Base-by-base conservation (phyloP, 1,140 invertebrate species). In the Aphis gossypii region DNA sequence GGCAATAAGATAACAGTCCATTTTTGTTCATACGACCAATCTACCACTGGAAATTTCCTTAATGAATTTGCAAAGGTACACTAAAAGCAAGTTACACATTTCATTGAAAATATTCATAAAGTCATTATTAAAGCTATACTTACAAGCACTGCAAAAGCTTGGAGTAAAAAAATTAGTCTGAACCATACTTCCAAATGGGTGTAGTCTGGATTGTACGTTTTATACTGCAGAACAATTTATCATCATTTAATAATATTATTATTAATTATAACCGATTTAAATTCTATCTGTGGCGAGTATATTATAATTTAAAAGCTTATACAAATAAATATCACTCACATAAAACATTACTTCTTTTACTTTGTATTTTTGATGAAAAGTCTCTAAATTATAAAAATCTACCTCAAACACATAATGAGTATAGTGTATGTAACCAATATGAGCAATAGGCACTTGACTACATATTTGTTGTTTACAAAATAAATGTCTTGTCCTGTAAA, bases 1-100 rank as follows among this genome's bases (percentile, higher is more conserved):
- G 98, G 98, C 94, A 99, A 96, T 46, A 99, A 96, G 44, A 98
- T 95, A 1, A 98, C 98, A 94, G 99, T 97, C 99, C 99, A 99
- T 95, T 98, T 99, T 95, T 99, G 99, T 95, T 99, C 99, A 94
- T 99, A 99, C 9, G 99, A 99, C 99, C 99, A 99, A 95, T 99
- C 98, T 94, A 97, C 96, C 7, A 98, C 96, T 0, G 97, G 97
- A 96, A 98, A 99, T 95, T 97, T 98, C 94, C 98, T 96, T 92
- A 99, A 95, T 0, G 97, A 97, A 95, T 99, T 97, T 14, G 97
- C 97, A 96, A 98, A 99, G 97, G 98, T 98, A 95, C 97, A 98
- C 98, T 99, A 84, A 83, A 94, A 93, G 9, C 76, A 54, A 94
- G 18, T 90, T 44, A 51, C 23, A 35, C 20, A 35, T 76, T 86